Evolutionary conservation across 2,113 vertebrate genomes (phyloP).

Genomic region (Coreoperca whiteheadi): DNA sequence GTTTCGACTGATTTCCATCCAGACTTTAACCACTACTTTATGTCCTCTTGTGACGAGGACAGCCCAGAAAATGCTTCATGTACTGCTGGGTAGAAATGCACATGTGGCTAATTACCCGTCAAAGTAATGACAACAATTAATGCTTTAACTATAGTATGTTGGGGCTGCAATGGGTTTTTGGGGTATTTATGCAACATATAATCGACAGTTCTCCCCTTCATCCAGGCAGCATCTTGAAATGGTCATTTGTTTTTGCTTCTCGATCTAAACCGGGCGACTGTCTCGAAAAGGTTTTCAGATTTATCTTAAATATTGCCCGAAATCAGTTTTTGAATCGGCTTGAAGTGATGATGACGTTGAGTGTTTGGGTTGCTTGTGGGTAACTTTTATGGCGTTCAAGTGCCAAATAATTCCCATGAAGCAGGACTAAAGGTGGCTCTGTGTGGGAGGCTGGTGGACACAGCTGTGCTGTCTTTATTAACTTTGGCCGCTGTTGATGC

Average conservation of each 20-base stretch:
- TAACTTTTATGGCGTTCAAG: not conserved
- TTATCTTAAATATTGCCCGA: not conserved
- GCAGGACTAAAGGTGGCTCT: not conserved
- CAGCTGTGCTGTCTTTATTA: not conserved
- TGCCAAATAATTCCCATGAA: not conserved
- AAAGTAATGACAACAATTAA: not conserved
- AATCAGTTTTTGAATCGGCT: not conserved
- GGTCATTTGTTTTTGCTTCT: not conserved
- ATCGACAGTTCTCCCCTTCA: not conserved
- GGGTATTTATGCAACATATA: not conserved
- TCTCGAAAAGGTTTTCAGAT: not conserved
- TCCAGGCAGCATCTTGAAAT: not conserved
- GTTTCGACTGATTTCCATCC: not conserved
- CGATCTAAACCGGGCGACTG: too few relatives aligned
- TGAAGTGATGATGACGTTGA: not conserved
- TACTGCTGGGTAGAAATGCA: too few relatives aligned
- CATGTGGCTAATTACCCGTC: not conserved
- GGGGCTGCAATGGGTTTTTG: too few relatives aligned
- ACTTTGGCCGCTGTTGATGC: not conserved
- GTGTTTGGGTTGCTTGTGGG: not conserved
- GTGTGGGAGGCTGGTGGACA: not conserved
- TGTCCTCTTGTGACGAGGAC: not conserved
- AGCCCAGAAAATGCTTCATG: too few relatives aligned
- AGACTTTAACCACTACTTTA: not conserved
- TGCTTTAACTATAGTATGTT: not conserved